Evolutionary conservation across 2,113 vertebrate genomes (phyloP), one percentile per base, ranked within the genome.

Genomic region (Malurus melanocephalus): DNA sequence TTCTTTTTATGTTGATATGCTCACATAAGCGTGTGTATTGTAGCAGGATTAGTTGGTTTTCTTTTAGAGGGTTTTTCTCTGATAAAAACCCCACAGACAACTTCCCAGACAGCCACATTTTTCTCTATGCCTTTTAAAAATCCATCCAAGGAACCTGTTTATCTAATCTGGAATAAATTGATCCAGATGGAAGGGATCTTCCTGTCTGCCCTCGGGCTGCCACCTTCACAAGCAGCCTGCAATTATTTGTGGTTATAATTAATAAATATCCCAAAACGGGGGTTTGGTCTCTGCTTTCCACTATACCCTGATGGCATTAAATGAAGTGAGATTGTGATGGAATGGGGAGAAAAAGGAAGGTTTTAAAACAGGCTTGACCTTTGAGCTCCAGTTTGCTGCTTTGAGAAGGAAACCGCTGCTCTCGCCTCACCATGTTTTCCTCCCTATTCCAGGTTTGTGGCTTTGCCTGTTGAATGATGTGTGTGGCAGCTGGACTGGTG

Each of bases 1-100:
- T 14, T 71, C 17, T 10, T 0, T 38, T 74, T 42, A 6, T 23
- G 10, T 62, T 59, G 46, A 33, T 46, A 30, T 38, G 38, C 38
- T 38, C 5, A 9, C 1, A 0, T 8, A 5, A 2, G 3, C 20
- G 9, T 30, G 20, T 24, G 4, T 27, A 35, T 26, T 38, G 53
- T n/a, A 67, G 38, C 21, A 28, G 15, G 51, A 40, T 65, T 88
- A 80, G 49, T 21, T 65, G 7, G 9, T 16, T 66, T 85, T 61
- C 1, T 2, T 80, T 46, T 66, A 60, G 55, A 83, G 22, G 24
- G 6, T 3, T 76, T 76, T 77, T 65, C 52, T 56, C 26, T 48
- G 40, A 45, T 87, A 21, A 84, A 87, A 71, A 16, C 10, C 3
- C 15, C 33, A 13, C 28, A 72, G 53, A 60, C 15, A 56, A 1